Base-by-base conservation (phyloP, 2,888 invertebrate species). In the Phlogophora meticulosa region DNA sequence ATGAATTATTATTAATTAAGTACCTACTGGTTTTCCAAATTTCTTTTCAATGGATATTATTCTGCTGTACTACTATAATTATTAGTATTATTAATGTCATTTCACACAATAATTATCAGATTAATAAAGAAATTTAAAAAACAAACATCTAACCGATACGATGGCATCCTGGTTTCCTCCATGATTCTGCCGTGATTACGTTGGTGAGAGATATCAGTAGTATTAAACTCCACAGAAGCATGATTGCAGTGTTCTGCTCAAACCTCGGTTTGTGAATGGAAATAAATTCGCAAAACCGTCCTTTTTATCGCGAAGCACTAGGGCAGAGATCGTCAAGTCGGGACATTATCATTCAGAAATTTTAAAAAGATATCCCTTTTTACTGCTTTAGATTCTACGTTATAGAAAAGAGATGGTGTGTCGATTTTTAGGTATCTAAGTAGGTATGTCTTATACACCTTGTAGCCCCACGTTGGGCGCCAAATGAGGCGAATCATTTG, bases 131-230 rank as follows among this genome's bases (percentile, higher is more conserved):
- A n/a, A n/a, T n/a, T n/a, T n/a, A n/a, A n/a, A 38, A 43, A 45
- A 51, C 4, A 32, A 4, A 28, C 28, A 28, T 20, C 96, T 92
- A 92, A 96, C 98, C 98, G 78, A 98, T 97, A 96, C 97, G 97
- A 87, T 98, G 97, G 86, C 98, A 98, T 58, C 98, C 98, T 22
- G 98, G 97, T 85, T 96, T 97, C 76, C 97, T 96, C 98, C 98
- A 98, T 57, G 91, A 87, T 60, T 95, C 95, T 38, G 89, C 85
- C 22, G 90, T 87, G 51, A 96, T 88, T 74, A 97, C 95, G 80
- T 94, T 87, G 72, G 85, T 88, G 87, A 83, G 87, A 82, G 88
- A 88, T 77, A 93, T 76, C 24, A 93, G 71, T 53, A 94, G 76
- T 46, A 94, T 72, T 43, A 92, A 80, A 87, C 84, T 85, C 78